Evolutionary conservation across 2,797 vertebrate genomes (phyloP).

Genomic region (Thripadectes ignobilis): DNA sequence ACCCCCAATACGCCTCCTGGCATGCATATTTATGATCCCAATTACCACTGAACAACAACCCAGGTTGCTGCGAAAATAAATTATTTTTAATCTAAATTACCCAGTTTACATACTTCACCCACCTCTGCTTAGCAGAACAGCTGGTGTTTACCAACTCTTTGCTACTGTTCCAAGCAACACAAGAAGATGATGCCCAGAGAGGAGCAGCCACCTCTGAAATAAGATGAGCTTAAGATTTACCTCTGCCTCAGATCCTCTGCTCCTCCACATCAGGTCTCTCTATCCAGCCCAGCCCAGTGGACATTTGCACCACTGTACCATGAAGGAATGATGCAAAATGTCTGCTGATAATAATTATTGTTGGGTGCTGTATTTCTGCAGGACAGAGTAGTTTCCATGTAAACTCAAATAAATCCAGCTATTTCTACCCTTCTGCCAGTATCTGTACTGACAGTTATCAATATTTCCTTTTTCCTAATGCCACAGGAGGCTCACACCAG

Average conservation of each 20-base stretch:
- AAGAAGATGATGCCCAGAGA: constrained; percentile 4
- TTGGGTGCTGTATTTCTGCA: background rate
- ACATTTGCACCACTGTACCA: background rate
- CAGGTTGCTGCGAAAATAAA: constrained; percentile 37
- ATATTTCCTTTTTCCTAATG: background rate
- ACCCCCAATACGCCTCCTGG: background rate
- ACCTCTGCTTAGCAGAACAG: constrained; percentile 51
- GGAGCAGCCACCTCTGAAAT: background rate
- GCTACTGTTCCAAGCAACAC: background rate
- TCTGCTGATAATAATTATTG: background rate
- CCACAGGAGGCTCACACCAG: background rate
- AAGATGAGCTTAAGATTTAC: background rate
- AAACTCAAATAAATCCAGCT: background rate
- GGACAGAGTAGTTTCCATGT: background rate
- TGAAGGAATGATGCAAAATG: background rate
- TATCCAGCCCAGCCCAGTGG: background rate
- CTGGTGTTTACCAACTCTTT: constrained; percentile 58
- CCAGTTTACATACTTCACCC: constrained; percentile 23
- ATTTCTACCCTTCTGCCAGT: background rate
- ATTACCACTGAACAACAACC: constrained; percentile 13
- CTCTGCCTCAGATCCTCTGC: background rate
- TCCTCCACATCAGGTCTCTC: background rate
- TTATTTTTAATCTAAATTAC: constrained; percentile 46
- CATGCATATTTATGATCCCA: constrained; percentile 43
- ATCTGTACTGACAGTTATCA: background rate